Percentiles rank a stretch among this genome's conserved stretches.
These are phyloP conservation scores for Bimastos eiseni DNA, from an alignment of 2,888 invertebrate species.

Conservation along the genomic window DNA sequence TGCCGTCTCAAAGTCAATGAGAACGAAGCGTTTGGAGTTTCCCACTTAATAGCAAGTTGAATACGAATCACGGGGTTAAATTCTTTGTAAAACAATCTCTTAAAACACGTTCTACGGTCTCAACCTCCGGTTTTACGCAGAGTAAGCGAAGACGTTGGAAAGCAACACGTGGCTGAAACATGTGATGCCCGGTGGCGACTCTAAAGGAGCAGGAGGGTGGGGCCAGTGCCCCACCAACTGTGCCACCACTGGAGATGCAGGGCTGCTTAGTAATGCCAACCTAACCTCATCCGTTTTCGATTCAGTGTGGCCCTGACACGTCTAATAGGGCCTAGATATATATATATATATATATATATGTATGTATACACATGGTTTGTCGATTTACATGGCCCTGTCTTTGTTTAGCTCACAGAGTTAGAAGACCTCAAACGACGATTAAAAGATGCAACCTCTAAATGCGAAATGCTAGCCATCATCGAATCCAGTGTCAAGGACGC, in stretches of 20 bases:
- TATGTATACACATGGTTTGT: neutral
- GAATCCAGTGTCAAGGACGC: neutral
- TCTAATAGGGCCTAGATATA: no score
- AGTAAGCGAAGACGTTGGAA: neutral
- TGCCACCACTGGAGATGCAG: no score
- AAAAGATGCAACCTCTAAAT: neutral
- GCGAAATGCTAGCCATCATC: neutral
- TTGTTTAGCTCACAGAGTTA: neutral
- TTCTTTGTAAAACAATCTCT: neutral
- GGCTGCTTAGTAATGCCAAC: neutral
- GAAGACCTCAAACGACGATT: neutral
- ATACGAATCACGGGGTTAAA: neutral
- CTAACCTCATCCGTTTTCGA: neutral
- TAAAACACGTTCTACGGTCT: neutral
- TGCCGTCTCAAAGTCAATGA: neutral
- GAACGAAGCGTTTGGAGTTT: neutral
- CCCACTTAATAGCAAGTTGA: neutral
- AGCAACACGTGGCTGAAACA: no score
- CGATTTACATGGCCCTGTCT: neutral
- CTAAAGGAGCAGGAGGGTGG: no score
- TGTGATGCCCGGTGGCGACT: no score
- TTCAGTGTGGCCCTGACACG: neutral
- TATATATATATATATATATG: no score
- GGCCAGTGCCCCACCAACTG: no score
- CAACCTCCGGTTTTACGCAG: neutral